Evolutionary conservation across 2,113 vertebrate species (phyloP).

Genomic region (Cochlearius cochlearius): DNA sequence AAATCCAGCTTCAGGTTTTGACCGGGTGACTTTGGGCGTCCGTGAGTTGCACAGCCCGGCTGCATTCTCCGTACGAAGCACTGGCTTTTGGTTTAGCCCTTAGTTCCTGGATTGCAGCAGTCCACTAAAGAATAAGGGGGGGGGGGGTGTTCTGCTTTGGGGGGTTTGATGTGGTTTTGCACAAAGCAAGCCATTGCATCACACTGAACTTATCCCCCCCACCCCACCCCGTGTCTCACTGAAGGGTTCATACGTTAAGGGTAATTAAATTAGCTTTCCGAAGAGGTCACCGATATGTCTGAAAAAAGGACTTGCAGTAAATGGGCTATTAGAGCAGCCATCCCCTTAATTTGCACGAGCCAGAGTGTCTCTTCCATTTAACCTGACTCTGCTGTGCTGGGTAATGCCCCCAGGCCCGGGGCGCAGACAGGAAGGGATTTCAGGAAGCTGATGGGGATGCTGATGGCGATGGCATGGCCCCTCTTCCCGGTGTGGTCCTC

Average conservation of each 20-base stretch:
- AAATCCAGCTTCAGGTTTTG: conserved; percentile 33
- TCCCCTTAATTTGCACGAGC: neutral
- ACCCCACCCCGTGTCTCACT: neutral
- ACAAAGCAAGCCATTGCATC: neutral
- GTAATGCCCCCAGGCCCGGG: neutral
- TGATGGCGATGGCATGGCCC: neutral
- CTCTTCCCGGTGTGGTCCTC: neutral
- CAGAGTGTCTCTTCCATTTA: neutral
- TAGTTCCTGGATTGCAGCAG: neutral
- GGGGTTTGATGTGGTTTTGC: neutral
- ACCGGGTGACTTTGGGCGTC: neutral
- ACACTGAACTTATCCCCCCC: neutral
- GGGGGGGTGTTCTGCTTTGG: neutral
- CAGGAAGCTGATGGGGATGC: neutral
- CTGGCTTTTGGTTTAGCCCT: neutral
- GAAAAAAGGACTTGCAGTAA: neutral
- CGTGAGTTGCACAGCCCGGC: neutral
- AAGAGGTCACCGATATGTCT: neutral
- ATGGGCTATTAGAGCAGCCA: neutral
- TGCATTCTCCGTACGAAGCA: accelerated
- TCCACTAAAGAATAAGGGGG: neutral
- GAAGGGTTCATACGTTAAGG: neutral
- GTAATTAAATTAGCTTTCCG: neutral
- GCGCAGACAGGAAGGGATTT: conserved; percentile 10
- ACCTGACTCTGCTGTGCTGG: neutral